Evolutionary conservation across 2,797 vertebrate genomes (phyloP).

Genomic region (Rhyacichthys aspro): DNA sequence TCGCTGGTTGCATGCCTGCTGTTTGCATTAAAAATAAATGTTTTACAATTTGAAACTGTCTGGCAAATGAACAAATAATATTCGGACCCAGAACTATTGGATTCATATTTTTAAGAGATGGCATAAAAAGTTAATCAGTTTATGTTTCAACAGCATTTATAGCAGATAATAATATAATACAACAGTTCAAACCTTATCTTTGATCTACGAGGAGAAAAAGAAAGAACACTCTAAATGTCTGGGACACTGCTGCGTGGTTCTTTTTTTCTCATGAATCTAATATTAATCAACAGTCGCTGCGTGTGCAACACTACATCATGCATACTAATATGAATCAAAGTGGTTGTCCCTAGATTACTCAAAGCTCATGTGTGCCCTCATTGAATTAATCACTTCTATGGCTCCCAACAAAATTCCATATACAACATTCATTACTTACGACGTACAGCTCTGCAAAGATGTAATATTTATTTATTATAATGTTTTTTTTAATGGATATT

Average conservation of each 20-base stretch:
- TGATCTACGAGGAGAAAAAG: background rate
- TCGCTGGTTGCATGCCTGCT: background rate
- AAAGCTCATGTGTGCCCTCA: constrained; percentile 34
- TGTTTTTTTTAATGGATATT: constrained; percentile 13
- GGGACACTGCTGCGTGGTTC: constrained; percentile 9
- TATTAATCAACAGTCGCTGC: constrained; percentile 38
- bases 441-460: constrained; percentile 18
- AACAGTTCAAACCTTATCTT: constrained; percentile 6
- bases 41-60: no score
- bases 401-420: constrained; percentile 34
- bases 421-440: constrained; percentile 20
- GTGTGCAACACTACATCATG: constrained; percentile 25
- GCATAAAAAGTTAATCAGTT: no score
- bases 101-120: no score
- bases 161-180: constrained; percentile 7
- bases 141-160: background rate
- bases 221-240: constrained; percentile 3
- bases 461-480: constrained; percentile 35
- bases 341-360: constrained; percentile 48
- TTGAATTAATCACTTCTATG: constrained; percentile 55
- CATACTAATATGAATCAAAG: constrained; percentile 59
- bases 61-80: no score
- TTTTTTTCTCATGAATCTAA: constrained; percentile 37
- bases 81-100: no score
- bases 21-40: no score